Percentiles rank a stretch among this genome's conserved stretches.
Conservation (phyloP, 2,888 invertebrate genomes). For the Synanthedon myopaeformis region DNA sequence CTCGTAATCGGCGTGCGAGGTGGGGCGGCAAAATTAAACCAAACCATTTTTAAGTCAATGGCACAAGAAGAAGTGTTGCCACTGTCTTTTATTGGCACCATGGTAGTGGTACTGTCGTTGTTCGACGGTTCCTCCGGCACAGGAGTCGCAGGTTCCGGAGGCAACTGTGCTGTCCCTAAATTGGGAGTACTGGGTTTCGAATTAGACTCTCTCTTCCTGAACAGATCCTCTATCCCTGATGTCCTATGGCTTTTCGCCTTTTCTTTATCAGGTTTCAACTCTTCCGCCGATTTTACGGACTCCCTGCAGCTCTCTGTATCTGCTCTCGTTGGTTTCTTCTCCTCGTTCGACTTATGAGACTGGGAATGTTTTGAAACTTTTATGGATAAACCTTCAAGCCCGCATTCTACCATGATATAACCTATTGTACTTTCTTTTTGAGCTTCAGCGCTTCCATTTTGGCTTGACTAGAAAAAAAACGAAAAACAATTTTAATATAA, state of each 20-base stretch:
- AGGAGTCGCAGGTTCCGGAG: conserved; percentile 43
- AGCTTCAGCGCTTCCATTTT: conserved; percentile 52
- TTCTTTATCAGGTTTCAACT: conserved; percentile 49
- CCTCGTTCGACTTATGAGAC: conserved; percentile 79
- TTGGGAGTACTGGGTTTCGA: conserved; percentile 73
- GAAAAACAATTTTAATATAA: not conserved
- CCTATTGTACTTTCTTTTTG: conserved; percentile 79
- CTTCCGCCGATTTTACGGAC: conserved; percentile 61
- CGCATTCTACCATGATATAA: conserved; percentile 97
- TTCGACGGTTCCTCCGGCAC: conserved; percentile 47
- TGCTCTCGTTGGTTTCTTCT: conserved; percentile 45
- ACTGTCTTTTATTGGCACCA: conserved; percentile 70
- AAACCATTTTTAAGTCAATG: conserved; percentile 89
- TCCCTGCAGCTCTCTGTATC: conserved; percentile 58
- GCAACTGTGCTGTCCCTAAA: conserved; percentile 49
- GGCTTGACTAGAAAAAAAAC: conserved; percentile 27
- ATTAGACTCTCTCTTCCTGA: conserved; percentile 66
- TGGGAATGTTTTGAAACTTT: conserved; percentile 81
- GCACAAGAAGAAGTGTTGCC: conserved; percentile 88
- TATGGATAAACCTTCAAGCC: conserved; percentile 89
- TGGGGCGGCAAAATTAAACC: conserved; percentile 98
- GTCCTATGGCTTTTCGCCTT: conserved; percentile 38
- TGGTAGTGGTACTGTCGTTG: conserved; percentile 43
- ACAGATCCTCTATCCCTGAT: conserved; percentile 59
- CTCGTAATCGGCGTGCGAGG: conserved; percentile 93